Base-by-base conservation (phyloP, 2,888 invertebrate genomes). In the Gnatocerus cornutus region DNA sequence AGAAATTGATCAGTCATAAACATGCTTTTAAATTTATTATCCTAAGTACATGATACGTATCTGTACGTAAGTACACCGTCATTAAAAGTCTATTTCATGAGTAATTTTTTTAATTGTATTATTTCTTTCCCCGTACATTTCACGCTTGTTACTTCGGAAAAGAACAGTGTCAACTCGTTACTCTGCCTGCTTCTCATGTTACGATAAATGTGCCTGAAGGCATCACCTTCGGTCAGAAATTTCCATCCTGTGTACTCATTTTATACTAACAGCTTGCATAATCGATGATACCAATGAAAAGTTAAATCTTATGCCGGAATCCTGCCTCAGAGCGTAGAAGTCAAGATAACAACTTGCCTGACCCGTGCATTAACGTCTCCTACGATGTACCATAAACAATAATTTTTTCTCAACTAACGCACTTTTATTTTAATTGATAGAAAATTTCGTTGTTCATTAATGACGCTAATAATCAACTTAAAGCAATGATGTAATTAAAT, bases 251-350 rank as follows among this genome's bases (percentile, higher is more conserved):
- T 12, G 56, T 56, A 56, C 56, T 56, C 56, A 56, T 56, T 56
- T 56, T 41, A 56, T 33, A 59, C 59, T 33, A 30, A 45, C 46
- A 59, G 46, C 46, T 59, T 59, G 59, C 59, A 59, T 59, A 59
- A 59, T 59, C 59, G 59, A 59, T 59, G 59, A 59, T 59, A n/a
- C 46, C 59, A 59, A 59, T 59, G 59, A 59, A 59, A 59, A 45
- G 45, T 59, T 56, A 41, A 56, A 39, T 13, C 13, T 56, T 43
- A 45, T 46, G 46, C 46, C 59, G 45, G 55, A 55, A 55, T 59
- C 46, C 46, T n/a, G 59, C 59, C 46, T 37, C 16, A 37, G 16
- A 55, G 55, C 55, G 14, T 37, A 55, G n/a, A 55, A 10, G 55
- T 29, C 41, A 12, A 45, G 59, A 59, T 45, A 59, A 59, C 45